Conservation (phyloP, 2,888 invertebrate species). For the Exocentrus adspersus region DNA sequence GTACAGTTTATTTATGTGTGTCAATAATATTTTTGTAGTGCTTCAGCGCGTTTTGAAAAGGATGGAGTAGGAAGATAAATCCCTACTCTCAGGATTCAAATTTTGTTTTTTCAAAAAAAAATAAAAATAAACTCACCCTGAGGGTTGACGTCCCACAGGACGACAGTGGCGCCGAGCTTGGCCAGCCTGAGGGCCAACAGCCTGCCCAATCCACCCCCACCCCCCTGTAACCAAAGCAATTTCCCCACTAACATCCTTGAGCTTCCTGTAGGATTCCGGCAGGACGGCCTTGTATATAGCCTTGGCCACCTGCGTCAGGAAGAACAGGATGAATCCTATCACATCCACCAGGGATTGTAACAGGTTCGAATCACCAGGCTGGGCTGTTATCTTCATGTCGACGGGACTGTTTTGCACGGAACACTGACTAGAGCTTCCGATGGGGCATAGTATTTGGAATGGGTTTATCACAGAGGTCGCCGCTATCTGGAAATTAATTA, state of each 20-base stretch:
- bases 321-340: conserved; percentile 56
- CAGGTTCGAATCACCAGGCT: conserved; percentile 61
- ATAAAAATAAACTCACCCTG: conserved; percentile 78
- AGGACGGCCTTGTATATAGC: conserved; percentile 60
- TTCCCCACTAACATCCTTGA: conserved; percentile 79
- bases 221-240: conserved; percentile 89
- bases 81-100: no score
- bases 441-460: conserved; percentile 9
- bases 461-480: conserved; percentile 18
- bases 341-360: conserved; percentile 69
- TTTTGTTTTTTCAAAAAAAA: no score
- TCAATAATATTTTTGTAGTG: no score
- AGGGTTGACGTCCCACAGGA: conserved; percentile 91
- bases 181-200: conserved; percentile 79
- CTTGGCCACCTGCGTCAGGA: conserved; percentile 56
- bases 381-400: conserved; percentile 30
- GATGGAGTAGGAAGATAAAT: no score
- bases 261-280: conserved; percentile 70
- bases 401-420: background rate
- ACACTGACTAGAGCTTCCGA: conserved; percentile 20
- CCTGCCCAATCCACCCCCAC: conserved; percentile 87
- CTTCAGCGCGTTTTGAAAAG: no score
- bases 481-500: conserved; percentile 14
- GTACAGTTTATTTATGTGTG: no score
- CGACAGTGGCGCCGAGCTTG: conserved; percentile 79